Evolutionary conservation across 1,140 invertebrate species (phyloP).

Genomic region (Pteromalus puparum): DNA sequence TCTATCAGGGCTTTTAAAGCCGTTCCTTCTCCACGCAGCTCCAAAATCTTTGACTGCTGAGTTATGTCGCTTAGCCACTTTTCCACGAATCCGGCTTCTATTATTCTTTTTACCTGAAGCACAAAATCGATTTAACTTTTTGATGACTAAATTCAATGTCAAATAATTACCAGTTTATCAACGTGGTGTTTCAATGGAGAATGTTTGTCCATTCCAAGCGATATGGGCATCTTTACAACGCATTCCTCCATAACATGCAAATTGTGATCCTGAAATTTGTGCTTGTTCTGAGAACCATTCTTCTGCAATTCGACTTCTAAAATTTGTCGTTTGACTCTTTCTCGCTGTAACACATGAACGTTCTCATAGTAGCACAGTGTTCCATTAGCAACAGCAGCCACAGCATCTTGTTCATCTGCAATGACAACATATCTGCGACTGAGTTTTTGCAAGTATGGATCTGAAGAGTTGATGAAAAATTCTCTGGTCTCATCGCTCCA

Average conservation of each 20-base stretch:
- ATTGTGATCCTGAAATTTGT: slow-evolving; percentile 72
- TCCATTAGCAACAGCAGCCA: slow-evolving; percentile 81
- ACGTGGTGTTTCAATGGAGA: slow-evolving; percentile 84
- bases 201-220: slow-evolving; percentile 87
- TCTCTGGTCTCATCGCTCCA: slow-evolving; percentile 82
- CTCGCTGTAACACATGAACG: slow-evolving; percentile 81
- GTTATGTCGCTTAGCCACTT: slow-evolving; percentile 88
- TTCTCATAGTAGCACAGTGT: slow-evolving; percentile 88
- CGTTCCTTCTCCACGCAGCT: slow-evolving; percentile 72
- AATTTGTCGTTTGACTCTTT: slow-evolving; percentile 77
- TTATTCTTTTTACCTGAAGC: slow-evolving; percentile 77
- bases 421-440: slow-evolving; percentile 81
- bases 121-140: not conserved
- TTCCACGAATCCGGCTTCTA: slow-evolving; percentile 84
- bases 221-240: slow-evolving; percentile 86
- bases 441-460: slow-evolving; percentile 80
- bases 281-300: slow-evolving; percentile 53
- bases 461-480: slow-evolving; percentile 82
- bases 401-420: slow-evolving; percentile 76
- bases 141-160: not conserved
- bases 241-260: slow-evolving; percentile 89
- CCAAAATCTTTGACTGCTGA: slow-evolving; percentile 74
- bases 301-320: slow-evolving; percentile 62
- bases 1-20: slow-evolving; percentile 83
- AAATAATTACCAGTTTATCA: slow-evolving; percentile 76